These are phyloP conservation scores for Watsonalla cultraria DNA, from an alignment of 2,888 invertebrate genomes.

Conservation along the genomic window DNA sequence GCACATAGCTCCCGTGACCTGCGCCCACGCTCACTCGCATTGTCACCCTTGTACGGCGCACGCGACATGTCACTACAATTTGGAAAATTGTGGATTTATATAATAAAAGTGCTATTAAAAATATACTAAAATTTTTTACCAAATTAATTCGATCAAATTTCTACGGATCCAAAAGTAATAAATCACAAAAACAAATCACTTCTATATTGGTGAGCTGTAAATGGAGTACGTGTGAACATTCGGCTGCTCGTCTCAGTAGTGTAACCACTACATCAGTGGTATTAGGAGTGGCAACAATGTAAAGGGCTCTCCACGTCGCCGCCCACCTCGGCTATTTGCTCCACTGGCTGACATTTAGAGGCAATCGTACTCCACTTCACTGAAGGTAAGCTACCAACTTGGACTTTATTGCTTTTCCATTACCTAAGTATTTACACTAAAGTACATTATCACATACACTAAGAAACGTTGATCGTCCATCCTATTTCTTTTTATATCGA, in stretches of 20 bases:
- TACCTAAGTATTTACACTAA: background rate
- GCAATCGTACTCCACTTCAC: slow-evolving; percentile 39
- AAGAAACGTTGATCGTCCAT: no score
- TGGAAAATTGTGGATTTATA: background rate
- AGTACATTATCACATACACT: no score
- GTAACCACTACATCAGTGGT: slow-evolving; percentile 35
- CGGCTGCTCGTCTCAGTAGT: slow-evolving; percentile 21
- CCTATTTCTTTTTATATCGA: no score
- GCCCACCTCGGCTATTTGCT: slow-evolving; percentile 18
- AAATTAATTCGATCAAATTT: background rate
- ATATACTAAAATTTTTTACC: background rate
- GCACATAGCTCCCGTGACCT: slow-evolving; percentile 65
- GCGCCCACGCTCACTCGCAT: slow-evolving; percentile 52
- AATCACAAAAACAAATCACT: background rate
- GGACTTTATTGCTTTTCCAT: slow-evolving; percentile 4
- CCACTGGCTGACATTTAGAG: slow-evolving; percentile 43
- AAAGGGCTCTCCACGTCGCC: slow-evolving; percentile 27
- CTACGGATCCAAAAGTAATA: background rate
- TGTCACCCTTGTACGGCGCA: slow-evolving; percentile 51
- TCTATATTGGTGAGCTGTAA: slow-evolving; percentile 7
- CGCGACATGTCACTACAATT: slow-evolving; percentile 32
- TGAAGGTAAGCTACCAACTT: slow-evolving; percentile 39
- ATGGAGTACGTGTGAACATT: slow-evolving; percentile 13
- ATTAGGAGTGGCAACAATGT: slow-evolving; percentile 38
- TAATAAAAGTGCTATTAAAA: background rate